These are phyloP conservation scores for Propithecus perrieri DNA, from an alignment of 2,797 vertebrate species.

Conservation along the genomic window DNA sequence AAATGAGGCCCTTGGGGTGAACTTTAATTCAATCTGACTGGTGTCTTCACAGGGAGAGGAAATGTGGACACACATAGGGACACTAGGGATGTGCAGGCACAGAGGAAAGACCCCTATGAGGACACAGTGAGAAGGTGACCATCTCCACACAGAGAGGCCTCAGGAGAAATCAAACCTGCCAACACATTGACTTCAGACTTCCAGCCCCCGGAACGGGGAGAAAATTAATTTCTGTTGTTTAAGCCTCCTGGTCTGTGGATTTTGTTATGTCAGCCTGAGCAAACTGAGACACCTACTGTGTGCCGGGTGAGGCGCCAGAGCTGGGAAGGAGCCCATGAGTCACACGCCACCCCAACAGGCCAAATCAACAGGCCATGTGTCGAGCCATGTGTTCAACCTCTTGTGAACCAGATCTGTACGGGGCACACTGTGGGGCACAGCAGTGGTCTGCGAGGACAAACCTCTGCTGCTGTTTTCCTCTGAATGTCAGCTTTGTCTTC, in stretches of 20 bases:
- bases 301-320: neutral
- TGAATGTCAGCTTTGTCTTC: neutral
- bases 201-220: neutral
- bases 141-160: neutral
- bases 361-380: neutral
- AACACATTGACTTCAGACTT: neutral
- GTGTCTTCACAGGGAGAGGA: neutral
- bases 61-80: neutral
- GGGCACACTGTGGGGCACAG: neutral
- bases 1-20: neutral
- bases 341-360: neutral
- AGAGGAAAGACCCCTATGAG: neutral
- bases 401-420: neutral
- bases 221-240: neutral
- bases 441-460: neutral
- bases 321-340: neutral
- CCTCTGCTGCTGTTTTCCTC: neutral
- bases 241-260: neutral
- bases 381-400: neutral
- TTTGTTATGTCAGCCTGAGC: neutral
- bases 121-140: neutral
- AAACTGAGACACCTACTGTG: neutral
- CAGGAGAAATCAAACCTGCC: neutral
- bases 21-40: neutral
- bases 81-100: neutral